Conservation (phyloP, 2,797 vertebrate species). For the Crenichthys baileyi region DNA sequence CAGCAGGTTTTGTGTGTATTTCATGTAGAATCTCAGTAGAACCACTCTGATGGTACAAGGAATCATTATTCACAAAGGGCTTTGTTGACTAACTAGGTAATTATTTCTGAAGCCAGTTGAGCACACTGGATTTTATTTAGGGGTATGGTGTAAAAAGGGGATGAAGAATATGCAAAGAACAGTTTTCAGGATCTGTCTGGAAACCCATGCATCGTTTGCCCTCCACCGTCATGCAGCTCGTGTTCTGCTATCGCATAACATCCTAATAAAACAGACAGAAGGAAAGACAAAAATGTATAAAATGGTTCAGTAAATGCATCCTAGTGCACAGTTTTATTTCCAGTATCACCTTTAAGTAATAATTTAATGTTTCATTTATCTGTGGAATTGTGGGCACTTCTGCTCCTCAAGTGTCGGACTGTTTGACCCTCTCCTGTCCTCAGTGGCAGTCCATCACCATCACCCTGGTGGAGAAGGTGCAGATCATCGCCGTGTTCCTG, state of each 20-base stretch:
- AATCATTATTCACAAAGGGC: neutral
- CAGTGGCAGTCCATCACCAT: constrained; percentile 97
- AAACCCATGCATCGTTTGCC: neutral
- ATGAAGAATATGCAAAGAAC: neutral
- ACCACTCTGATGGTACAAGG: neutral
- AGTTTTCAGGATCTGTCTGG: neutral
- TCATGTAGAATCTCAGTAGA: neutral
- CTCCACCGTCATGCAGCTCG: neutral
- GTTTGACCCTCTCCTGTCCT: neutral
- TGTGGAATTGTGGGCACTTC: neutral
- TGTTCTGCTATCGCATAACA: neutral
- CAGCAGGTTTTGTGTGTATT: neutral
- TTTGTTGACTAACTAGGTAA: neutral
- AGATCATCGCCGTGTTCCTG: constrained; percentile 95
- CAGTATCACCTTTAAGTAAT: neutral
- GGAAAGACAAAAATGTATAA: neutral
- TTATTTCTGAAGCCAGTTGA: neutral
- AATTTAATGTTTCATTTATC: neutral
- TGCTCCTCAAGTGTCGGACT: no score
- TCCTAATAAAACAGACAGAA: neutral
- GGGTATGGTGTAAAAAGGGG: neutral
- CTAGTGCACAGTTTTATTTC: neutral
- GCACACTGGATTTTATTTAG: no score
- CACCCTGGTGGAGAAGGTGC: constrained; percentile 97
- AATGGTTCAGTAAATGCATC: neutral